Conservation (phyloP, 2,113 vertebrate species). For the Murina feae region DNA sequence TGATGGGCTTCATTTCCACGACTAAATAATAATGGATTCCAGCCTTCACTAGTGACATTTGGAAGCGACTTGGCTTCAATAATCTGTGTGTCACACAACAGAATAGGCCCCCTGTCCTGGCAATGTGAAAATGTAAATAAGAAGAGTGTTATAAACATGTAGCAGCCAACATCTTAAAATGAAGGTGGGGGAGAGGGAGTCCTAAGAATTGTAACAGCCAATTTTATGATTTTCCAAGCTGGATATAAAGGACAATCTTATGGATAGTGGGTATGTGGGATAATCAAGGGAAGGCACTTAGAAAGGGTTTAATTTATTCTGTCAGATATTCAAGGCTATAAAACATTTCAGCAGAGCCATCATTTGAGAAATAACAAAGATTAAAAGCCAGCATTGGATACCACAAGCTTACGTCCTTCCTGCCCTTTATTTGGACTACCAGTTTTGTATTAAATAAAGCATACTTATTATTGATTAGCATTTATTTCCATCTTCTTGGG, state of each 20-base stretch:
- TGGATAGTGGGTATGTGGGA: not conserved
- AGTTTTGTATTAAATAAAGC: not conserved
- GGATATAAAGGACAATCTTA: constrained; percentile 24
- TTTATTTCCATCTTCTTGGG: not conserved
- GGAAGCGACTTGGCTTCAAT: constrained; percentile 18
- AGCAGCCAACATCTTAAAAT: constrained; percentile 10
- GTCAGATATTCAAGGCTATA: constrained; percentile 17
- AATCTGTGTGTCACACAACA: not conserved
- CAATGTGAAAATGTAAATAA: constrained; percentile 45
- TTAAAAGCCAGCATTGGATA: not conserved
- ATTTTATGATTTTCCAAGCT: constrained; percentile 48
- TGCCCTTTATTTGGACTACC: not conserved
- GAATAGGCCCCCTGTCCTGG: not conserved
- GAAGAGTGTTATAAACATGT: not conserved
- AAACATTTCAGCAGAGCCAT: constrained; percentile 34
- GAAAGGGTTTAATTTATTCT: constrained; percentile 50
- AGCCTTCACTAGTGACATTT: constrained; percentile 42
- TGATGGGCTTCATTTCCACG: constrained; percentile 24
- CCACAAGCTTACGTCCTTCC: not conserved
- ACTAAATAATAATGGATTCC: constrained; percentile 55
- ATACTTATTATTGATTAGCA: not conserved
- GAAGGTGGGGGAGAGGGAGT: not conserved
- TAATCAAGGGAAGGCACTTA: constrained; percentile 29
- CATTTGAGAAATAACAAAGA: constrained; percentile 22
- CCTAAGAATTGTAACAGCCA: constrained; percentile 53